phyloP scores from a whole-genome alignment of 2,888 invertebrate genomes.

The Noctua janthina region DNA sequence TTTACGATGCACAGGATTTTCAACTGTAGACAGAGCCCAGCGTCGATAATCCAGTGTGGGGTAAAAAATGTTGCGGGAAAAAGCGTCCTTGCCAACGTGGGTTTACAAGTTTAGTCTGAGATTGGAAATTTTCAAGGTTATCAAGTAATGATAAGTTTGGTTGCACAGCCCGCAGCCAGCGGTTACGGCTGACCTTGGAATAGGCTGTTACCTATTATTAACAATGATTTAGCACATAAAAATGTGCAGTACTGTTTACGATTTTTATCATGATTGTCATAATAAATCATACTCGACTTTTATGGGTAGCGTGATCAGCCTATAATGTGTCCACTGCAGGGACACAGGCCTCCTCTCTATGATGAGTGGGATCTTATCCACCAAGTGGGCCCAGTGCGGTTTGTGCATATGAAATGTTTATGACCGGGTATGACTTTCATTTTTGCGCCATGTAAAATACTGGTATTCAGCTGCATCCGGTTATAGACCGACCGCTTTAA shows the following conservation, averaged over 20 bases:
- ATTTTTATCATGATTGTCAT: neutral
- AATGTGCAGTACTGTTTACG: conserved; percentile 25
- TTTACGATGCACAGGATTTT: neutral
- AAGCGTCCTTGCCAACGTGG: neutral
- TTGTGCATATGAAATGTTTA: neutral
- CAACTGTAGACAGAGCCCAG: neutral
- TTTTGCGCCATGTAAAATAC: too few species aligned
- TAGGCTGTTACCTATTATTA: conserved; percentile 31
- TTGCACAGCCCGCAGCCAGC: neutral
- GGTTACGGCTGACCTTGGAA: conserved; percentile 47
- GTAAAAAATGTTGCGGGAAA: neutral
- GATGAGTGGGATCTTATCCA: neutral
- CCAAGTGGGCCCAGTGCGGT: neutral
- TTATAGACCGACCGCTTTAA: too few species aligned
- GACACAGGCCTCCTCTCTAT: neutral
- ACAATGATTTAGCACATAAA: conserved; percentile 28
- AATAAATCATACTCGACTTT: conserved; percentile 12
- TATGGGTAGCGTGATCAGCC: neutral
- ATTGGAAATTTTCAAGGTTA: conserved; percentile 59
- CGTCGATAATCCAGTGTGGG: neutral
- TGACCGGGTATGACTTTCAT: neutral
- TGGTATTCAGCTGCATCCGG: too few species aligned
- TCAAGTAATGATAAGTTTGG: conserved; percentile 46
- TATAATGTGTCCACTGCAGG: neutral
- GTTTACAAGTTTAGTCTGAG: conserved; percentile 11